Conservation (phyloP, 2,888 invertebrate genomes). For the Aphrophora alni region DNA sequence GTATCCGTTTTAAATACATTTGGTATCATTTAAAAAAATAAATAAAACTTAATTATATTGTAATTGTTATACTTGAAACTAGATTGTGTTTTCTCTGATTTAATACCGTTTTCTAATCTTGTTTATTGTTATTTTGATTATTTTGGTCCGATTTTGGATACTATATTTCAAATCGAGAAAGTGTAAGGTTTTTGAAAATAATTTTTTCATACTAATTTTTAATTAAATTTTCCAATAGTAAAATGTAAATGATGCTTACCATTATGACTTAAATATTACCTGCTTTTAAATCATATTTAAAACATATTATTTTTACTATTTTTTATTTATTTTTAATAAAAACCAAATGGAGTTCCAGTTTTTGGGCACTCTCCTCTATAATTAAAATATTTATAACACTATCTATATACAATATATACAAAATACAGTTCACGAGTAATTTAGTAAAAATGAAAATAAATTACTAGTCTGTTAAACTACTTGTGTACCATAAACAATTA, state of each 20-base stretch:
- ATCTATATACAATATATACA: too few species aligned
- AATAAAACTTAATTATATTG: not conserved
- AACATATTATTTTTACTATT: too few species aligned
- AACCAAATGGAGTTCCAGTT: not conserved
- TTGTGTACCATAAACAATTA: too few species aligned
- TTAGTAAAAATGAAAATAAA: too few species aligned
- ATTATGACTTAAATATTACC: not conserved
- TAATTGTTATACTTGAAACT: too few species aligned
- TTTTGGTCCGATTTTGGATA: not conserved
- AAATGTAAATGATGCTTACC: conserved; percentile 10
- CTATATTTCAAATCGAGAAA: not conserved
- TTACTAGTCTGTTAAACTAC: too few species aligned
- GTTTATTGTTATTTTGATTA: conserved; percentile 13
- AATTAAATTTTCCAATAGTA: conserved; percentile 6
- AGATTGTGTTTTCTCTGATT: too few species aligned
- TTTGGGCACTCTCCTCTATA: not conserved
- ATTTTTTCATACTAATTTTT: conserved; percentile 7
- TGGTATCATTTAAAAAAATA: too few species aligned
- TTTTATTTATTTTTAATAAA: not conserved
- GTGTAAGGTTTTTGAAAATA: conserved; percentile 21
- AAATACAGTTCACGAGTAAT: too few species aligned
- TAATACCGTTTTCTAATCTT: not conserved
- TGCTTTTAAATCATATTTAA: not conserved
- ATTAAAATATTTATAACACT: too few species aligned
- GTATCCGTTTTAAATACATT: not conserved